Conservation (phyloP, 2,113 vertebrate species). For the Campylomormyrus numenius region DNA sequence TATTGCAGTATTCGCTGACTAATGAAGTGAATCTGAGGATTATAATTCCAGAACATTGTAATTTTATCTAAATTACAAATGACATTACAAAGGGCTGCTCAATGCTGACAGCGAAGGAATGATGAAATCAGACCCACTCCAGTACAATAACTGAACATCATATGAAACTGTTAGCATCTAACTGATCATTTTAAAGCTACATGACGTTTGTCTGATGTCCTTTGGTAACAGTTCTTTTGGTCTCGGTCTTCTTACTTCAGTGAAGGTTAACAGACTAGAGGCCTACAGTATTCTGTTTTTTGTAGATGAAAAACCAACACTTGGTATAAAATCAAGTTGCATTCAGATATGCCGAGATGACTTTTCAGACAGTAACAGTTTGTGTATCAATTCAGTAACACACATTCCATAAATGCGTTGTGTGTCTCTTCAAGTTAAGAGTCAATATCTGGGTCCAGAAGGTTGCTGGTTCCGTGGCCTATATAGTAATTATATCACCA, state of each 20-base stretch:
- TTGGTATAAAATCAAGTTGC: not conserved
- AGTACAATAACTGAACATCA: not conserved
- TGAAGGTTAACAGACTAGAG: not conserved
- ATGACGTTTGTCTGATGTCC: not conserved
- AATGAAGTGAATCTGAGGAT: not conserved
- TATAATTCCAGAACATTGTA: not conserved
- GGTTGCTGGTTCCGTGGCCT: not conserved
- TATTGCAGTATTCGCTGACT: not conserved
- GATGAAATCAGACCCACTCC: not conserved
- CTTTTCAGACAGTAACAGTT: not conserved
- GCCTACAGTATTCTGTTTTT: not conserved
- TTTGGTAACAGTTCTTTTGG: not conserved
- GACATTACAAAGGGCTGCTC: slow-evolving; percentile 21
- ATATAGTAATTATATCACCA: not conserved
- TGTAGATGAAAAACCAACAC: not conserved
- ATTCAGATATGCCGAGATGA: not conserved
- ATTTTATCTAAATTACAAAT: slow-evolving; percentile 19
- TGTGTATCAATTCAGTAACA: not conserved
- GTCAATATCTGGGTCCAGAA: not conserved
- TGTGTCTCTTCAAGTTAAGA: not conserved
- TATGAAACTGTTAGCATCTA: not conserved
- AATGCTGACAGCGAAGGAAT: not conserved
- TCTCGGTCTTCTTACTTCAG: not conserved
- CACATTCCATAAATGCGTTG: not conserved
- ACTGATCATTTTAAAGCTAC: not conserved